Evolutionary conservation across 2,113 vertebrate genomes (phyloP).

Genomic region (Sminthopsis crassicaudata): DNA sequence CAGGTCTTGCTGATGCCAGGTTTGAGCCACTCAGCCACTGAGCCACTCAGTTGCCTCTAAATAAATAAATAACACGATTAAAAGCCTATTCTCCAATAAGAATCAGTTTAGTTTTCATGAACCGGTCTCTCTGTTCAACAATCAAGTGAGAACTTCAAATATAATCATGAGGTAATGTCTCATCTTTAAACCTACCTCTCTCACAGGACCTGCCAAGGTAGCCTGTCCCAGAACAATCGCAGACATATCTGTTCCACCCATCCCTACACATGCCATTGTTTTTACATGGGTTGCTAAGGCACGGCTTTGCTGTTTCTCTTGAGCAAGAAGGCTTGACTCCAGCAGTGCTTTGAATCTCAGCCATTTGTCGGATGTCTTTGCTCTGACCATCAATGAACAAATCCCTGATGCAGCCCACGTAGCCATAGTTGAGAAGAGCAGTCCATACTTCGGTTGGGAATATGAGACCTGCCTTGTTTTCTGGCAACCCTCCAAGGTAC

Average conservation of each 20-base stretch:
- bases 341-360: slow-evolving; percentile 94
- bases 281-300: slow-evolving; percentile 97
- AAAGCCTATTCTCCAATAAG: background rate
- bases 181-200: slow-evolving; percentile 89
- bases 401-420: slow-evolving; percentile 98
- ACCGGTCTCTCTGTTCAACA: background rate
- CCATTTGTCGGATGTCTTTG: slow-evolving; percentile 96
- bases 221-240: slow-evolving; percentile 97
- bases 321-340: slow-evolving; percentile 98
- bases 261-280: slow-evolving; percentile 97
- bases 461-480: slow-evolving; percentile 94
- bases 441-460: slow-evolving; percentile 99
- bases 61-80: background rate
- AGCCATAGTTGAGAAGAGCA: slow-evolving; percentile 97
- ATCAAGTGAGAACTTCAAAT: background rate
- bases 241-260: slow-evolving; percentile 98
- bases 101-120: background rate
- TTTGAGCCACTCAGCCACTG: background rate
- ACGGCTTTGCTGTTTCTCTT: slow-evolving; percentile 95
- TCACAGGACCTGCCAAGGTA: slow-evolving; percentile 96
- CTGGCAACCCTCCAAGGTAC: slow-evolving; percentile 96
- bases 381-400: slow-evolving; percentile 98
- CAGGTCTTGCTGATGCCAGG: background rate
- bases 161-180: background rate
- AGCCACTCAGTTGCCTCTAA: background rate